Evolutionary conservation across 2,113 vertebrate genomes (phyloP).

Genomic region (Scomber japonicus): DNA sequence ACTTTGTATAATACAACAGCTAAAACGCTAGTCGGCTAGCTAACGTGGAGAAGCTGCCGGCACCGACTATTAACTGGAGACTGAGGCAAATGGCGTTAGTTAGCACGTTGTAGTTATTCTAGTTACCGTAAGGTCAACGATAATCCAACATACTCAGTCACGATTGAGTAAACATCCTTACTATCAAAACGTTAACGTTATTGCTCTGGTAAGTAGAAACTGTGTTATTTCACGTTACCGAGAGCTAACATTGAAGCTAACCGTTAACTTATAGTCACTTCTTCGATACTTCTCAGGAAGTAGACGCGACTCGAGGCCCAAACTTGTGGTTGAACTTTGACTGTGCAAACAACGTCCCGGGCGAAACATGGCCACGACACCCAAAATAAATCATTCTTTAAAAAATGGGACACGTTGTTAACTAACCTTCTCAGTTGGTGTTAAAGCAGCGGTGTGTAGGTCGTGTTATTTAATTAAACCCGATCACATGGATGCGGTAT

Average conservation of each 20-base stretch:
- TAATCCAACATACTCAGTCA: accelerated
- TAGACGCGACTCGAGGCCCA: slow-evolving; percentile 53
- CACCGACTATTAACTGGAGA: slow-evolving; percentile 63
- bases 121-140: background rate
- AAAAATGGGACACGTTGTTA: background rate
- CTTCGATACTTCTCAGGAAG: background rate
- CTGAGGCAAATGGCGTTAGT: background rate
- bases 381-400: background rate
- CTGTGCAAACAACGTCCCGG: background rate
- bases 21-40: slow-evolving; percentile 49
- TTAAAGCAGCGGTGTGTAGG: accelerated
- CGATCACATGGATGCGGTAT: slow-evolving; percentile 32
- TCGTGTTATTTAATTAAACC: background rate
- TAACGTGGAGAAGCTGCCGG: slow-evolving; percentile 27
- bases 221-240: background rate
- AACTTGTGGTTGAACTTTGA: slow-evolving; percentile 62
- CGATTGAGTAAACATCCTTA: background rate
- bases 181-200: accelerated
- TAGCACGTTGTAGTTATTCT: slow-evolving; percentile 19
- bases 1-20: background rate
- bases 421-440: accelerated
- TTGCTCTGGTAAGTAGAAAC: accelerated
- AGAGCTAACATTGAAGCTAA: background rate
- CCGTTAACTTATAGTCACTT: background rate
- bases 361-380: background rate